phyloP scores from a whole-genome alignment of 2,797 vertebrate species.

The Kryptopterus vitreolus region DNA sequence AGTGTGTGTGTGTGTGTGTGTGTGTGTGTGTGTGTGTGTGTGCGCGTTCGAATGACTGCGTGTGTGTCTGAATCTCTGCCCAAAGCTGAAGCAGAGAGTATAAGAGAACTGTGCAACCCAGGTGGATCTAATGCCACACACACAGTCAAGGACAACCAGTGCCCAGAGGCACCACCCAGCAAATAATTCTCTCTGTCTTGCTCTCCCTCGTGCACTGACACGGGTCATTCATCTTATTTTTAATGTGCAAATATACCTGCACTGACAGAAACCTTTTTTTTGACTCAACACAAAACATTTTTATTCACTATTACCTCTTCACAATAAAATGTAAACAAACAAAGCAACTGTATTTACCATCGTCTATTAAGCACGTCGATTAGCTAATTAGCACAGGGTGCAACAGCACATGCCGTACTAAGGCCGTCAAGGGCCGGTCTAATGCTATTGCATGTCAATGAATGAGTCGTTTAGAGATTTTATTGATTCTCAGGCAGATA shows the following conservation, averaged over 20 bases:
- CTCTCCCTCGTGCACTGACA: not conserved
- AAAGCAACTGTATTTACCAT: not conserved
- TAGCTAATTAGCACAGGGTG: not conserved
- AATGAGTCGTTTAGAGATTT: not conserved
- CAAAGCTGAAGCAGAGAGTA: slow-evolving; percentile 36
- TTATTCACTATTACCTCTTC: not conserved
- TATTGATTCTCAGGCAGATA: no score
- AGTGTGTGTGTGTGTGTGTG: not conserved
- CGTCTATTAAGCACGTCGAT: not conserved
- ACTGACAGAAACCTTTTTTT: not conserved
- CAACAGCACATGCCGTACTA: not conserved
- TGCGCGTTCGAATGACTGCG: slow-evolving; percentile 28
- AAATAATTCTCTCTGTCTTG: slow-evolving; percentile 38
- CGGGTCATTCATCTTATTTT: not conserved
- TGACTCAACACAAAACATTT: not conserved
- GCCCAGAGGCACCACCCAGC: slow-evolving; percentile 57
- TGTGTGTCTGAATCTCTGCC: slow-evolving; percentile 48
- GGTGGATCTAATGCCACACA: slow-evolving; percentile 59
- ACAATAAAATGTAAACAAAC: not conserved
- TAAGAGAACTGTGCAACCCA: slow-evolving; percentile 61
- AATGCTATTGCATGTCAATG: not conserved
- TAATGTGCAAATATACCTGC: slow-evolving; percentile 10
- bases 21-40: slow-evolving; percentile 21
- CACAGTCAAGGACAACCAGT: slow-evolving; percentile 67
- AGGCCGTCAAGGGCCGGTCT: not conserved